Base-by-base conservation (phyloP, 92 coral and sea anemone genomes). In the Porites cylindrica region DNA sequence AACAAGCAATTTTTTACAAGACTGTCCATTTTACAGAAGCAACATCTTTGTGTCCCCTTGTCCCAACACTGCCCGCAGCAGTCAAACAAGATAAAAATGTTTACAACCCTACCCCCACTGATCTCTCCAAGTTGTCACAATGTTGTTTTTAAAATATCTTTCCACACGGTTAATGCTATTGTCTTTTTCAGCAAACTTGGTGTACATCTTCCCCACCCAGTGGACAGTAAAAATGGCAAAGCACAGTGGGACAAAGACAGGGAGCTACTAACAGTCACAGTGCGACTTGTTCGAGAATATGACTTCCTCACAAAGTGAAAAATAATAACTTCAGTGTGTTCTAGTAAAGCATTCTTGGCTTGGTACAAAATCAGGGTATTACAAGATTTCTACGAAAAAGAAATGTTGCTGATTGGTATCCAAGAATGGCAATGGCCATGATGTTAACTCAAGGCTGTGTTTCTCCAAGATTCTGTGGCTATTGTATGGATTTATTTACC, bases 151-250 rank as follows among this genome's bases (percentile, higher is more conserved):
- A 38, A 38, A 38, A 38, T 38, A 38, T 38, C 47, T 56, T 10
- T 14, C 5, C 61, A 1, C 16, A 56, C 4, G 2, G 13, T 56
- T 51, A 14, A 19, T 53, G 1, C 16, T 65, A 18, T 51, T 69
- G 82, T 68, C 11, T n/a, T 52, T 86, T 70, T 29, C 86, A 97
- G 99, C 75, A 97, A 97, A 89, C 98, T 97, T 50, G 95, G 96
- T 16, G 66, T 97, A 70, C 94, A 93, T 85, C 93, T 97, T 24
- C 99, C 99, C 66, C 94, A 95, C 38, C 94, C 81, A 12, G 99
- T 97, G 32, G 99, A 97, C 81, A 93, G 98, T 78, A 88, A 93
- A 72, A 95, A 93, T 77, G 98, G 99, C 79, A 97, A 92, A 80
- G 99, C 99, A 58, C 98, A 95, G 79, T 93, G 97, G 99, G 93